Conservation (phyloP, 1,140 invertebrate species). For the Drosophila bipectinata region DNA sequence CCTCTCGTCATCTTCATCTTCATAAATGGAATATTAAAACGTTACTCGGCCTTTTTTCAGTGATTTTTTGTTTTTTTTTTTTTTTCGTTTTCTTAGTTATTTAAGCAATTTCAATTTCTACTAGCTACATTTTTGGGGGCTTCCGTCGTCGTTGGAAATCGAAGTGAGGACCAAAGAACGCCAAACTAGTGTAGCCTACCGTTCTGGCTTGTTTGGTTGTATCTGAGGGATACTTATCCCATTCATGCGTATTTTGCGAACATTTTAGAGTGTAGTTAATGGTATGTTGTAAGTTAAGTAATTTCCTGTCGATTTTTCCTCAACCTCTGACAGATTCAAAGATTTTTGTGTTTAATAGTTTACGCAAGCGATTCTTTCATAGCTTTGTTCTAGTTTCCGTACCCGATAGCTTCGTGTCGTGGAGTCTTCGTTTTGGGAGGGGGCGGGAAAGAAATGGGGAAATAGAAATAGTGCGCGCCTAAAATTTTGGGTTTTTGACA, state of each 20-base stretch:
- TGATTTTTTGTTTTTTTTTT: constrained; percentile 32
- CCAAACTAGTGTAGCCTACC: constrained; percentile 6
- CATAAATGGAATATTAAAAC: constrained; percentile 74
- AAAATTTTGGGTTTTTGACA: constrained; percentile 52
- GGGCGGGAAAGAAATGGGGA: constrained; percentile 1
- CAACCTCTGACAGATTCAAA: constrained; percentile 6
- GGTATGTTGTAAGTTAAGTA: constrained; percentile 40
- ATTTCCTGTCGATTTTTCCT: constrained; percentile 29
- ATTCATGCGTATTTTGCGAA: constrained; percentile 7
- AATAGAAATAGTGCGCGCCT: constrained; percentile 47
- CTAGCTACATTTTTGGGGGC: constrained; percentile 65
- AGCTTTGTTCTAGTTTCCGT: constrained; percentile 24
- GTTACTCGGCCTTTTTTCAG: constrained; percentile 43
- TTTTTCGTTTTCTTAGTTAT: constrained; percentile 48
- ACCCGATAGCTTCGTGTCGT: constrained; percentile 27
- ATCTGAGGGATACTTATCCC: constrained; percentile 10
- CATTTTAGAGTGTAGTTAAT: constrained; percentile 27
- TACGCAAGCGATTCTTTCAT: constrained; percentile 12
- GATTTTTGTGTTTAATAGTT: constrained; percentile 15
- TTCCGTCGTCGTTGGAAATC: constrained; percentile 8
- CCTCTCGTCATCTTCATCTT: constrained; percentile 11
- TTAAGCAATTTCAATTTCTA: constrained; percentile 81
- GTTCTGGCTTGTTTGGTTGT: constrained; percentile 4
- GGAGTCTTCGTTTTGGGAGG: not conserved
- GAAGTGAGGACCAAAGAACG: constrained; percentile 8